These are phyloP conservation scores for Agapornis canus DNA, from an alignment of 2,797 vertebrate species.

Conservation along the genomic window DNA sequence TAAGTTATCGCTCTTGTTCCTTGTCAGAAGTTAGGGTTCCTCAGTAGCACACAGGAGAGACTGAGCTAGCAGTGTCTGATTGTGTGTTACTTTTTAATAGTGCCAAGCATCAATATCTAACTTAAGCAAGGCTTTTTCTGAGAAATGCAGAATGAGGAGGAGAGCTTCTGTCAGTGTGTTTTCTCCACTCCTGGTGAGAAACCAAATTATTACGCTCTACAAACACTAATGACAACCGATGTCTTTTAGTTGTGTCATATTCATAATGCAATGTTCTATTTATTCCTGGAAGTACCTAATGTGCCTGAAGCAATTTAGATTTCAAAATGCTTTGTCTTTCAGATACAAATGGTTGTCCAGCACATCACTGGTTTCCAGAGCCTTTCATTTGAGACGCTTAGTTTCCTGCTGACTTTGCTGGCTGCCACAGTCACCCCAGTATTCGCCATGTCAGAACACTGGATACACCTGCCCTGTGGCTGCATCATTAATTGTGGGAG, in stretches of 20 bases:
- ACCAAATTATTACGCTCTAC: not conserved
- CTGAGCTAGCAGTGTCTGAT: not conserved
- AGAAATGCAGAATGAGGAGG: not conserved
- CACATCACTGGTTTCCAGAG: conserved; percentile 82
- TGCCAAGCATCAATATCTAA: not conserved
- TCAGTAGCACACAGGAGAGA: not conserved
- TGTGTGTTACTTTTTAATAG: not conserved
- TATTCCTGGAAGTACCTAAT: not conserved
- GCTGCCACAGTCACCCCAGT: conserved; percentile 89
- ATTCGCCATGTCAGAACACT: conserved; percentile 91
- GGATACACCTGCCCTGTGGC: conserved; percentile 95
- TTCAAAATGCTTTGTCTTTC: conserved; percentile 68
- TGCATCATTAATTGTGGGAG: conserved; percentile 93
- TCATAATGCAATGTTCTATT: not conserved
- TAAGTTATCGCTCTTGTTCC: not conserved
- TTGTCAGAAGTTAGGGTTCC: not conserved
- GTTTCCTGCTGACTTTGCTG: conserved; percentile 92
- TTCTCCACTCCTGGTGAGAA: not conserved
- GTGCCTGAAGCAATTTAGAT: not conserved
- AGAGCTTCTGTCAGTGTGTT: not conserved
- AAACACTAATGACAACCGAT: not conserved
- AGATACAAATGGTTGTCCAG: conserved; percentile 89
- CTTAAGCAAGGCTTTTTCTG: not conserved
- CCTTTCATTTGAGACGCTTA: conserved; percentile 84
- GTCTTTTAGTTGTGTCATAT: not conserved